These are phyloP conservation scores for Pterophyllum scalare DNA, from an alignment of 2,113 vertebrate genomes.

Conservation along the genomic window DNA sequence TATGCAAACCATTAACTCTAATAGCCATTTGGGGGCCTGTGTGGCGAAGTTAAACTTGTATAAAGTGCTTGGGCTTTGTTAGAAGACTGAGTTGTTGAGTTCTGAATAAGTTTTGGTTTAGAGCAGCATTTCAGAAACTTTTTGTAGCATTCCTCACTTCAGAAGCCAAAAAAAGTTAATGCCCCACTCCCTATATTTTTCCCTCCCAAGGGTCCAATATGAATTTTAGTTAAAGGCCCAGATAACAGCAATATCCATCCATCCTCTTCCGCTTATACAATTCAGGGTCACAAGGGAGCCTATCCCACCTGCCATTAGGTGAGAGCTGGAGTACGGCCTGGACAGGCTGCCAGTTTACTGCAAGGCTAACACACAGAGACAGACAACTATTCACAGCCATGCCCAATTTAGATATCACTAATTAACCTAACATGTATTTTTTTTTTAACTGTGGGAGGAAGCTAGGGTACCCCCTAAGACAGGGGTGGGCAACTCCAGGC, in stretches of 20 bases:
- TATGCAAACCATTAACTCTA: slow-evolving; percentile 9
- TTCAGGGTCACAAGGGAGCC: background rate
- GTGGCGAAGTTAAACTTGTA: background rate
- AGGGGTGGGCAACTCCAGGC: no score
- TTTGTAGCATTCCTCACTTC: no score
- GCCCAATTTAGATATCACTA: background rate
- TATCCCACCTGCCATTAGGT: background rate
- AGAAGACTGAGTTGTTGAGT: background rate
- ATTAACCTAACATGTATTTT: background rate
- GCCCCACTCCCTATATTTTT: background rate
- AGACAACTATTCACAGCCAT: background rate
- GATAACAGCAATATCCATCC: background rate
- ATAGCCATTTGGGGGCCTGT: background rate
- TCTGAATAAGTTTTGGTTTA: background rate
- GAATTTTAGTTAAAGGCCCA: background rate
- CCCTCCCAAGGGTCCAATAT: background rate
- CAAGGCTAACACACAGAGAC: background rate
- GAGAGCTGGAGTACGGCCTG: background rate
- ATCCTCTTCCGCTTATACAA: background rate
- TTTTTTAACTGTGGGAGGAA: background rate
- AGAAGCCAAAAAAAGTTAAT: no score
- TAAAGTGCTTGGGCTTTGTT: background rate
- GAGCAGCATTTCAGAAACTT: background rate
- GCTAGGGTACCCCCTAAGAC: background rate
- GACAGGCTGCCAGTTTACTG: background rate